phyloP scores from a whole-genome alignment of 1,140 invertebrate species.

The Drosophila nebulosa region DNA sequence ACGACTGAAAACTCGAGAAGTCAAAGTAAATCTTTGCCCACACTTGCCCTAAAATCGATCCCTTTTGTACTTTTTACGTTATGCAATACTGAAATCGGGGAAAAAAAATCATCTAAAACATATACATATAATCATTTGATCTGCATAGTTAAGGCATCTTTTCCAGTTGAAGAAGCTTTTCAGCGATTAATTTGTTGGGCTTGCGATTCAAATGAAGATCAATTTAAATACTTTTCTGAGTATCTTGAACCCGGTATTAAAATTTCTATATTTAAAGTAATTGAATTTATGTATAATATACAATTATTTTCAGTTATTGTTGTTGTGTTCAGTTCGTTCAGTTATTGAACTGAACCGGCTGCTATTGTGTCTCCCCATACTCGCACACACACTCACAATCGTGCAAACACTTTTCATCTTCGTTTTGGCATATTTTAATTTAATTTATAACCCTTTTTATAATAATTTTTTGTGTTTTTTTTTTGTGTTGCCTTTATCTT shows the following conservation, averaged over 20 bases:
- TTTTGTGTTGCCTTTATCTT: slow-evolving; percentile 2
- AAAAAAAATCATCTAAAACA: too few species aligned
- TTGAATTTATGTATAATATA: slow-evolving; percentile 50
- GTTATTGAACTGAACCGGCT: slow-evolving; percentile 63
- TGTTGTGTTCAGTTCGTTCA: slow-evolving; percentile 50
- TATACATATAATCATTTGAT: too few species aligned
- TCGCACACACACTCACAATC: not conserved
- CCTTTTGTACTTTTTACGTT: too few species aligned
- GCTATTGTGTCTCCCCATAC: slow-evolving; percentile 31
- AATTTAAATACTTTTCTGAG: not conserved
- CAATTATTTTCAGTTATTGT: not conserved
- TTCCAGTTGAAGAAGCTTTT: too few species aligned
- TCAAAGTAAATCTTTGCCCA: too few species aligned
- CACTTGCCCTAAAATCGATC: too few species aligned
- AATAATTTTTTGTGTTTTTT: slow-evolving; percentile 1
- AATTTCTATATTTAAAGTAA: slow-evolving; percentile 41
- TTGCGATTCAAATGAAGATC: too few species aligned
- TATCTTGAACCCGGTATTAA: not conserved
- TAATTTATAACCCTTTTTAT: slow-evolving; percentile 18
- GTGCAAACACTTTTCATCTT: not conserved
- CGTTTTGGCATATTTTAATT: slow-evolving; percentile 39
- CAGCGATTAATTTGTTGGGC: too few species aligned
- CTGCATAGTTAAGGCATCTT: too few species aligned
- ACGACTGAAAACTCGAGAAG: too few species aligned
- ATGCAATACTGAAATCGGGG: too few species aligned